phyloP scores from a whole-genome alignment of 2,888 invertebrate species.

The Stramonita haemastoma region DNA sequence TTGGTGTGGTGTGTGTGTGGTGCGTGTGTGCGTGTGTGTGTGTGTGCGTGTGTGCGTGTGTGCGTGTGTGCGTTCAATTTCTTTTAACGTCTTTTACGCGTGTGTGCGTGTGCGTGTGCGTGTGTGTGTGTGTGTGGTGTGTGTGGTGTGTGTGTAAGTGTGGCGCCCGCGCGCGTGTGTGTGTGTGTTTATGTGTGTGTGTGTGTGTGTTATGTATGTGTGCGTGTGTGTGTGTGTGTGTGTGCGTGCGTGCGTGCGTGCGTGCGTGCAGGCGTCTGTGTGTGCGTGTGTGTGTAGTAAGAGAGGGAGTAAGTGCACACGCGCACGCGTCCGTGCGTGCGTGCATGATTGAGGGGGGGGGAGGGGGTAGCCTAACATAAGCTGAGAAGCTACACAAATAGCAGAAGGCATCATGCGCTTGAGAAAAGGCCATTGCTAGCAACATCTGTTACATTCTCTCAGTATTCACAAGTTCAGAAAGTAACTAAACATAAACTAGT shows the following conservation, averaged over 20 bases:
- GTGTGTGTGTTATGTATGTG: not conserved
- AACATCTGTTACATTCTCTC: too few species aligned
- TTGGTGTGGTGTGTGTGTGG: too few species aligned
- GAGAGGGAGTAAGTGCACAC: too few species aligned
- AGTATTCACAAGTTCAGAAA: too few species aligned
- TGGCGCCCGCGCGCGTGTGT: too few species aligned
- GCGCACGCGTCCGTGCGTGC: not conserved
- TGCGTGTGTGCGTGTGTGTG: not conserved
- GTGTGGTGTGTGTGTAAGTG: not conserved
- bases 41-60: slow-evolving; percentile 2
- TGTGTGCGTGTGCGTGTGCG: not conserved
- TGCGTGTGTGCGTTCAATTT: too few species aligned
- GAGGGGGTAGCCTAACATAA: too few species aligned
- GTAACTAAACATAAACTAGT: too few species aligned
- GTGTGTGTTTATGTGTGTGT: not conserved
- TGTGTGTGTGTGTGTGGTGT: not conserved
- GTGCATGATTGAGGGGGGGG: too few species aligned
- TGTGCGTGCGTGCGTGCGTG: not conserved
- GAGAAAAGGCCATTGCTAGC: too few species aligned
- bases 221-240: slow-evolving; percentile 11
- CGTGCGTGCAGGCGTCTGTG: not conserved
- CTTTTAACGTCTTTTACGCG: not conserved
- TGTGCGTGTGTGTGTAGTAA: not conserved
- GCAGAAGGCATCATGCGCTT: too few species aligned
- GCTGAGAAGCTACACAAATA: too few species aligned